These are phyloP conservation scores for Tortrix viridana DNA, from an alignment of 2,888 invertebrate genomes.

Conservation along the genomic window DNA sequence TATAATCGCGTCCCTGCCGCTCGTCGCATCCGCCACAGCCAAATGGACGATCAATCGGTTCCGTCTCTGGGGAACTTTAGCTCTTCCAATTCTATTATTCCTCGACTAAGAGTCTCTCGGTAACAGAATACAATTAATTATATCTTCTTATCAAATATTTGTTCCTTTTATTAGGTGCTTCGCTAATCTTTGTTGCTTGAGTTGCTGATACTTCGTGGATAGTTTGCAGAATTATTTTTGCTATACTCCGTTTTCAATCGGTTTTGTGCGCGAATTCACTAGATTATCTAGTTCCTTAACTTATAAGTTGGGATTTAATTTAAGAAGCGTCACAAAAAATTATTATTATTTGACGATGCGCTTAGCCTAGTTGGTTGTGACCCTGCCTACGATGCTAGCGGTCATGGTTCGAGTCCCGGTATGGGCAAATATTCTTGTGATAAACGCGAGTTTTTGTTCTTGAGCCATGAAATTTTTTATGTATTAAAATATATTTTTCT, in stretches of 20 bases:
- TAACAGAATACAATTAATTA: slow-evolving; percentile 33
- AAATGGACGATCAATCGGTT: slow-evolving; percentile 26
- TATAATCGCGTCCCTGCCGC: slow-evolving; percentile 1
- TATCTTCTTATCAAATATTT: slow-evolving; percentile 33
- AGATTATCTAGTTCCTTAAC: no score
- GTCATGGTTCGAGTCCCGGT: no score
- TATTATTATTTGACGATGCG: no score
- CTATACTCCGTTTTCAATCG: not conserved
- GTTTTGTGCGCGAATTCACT: not conserved
- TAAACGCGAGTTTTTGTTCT: no score
- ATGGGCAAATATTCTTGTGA: no score
- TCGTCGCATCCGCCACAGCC: slow-evolving; percentile 2
- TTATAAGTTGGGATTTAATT: no score
- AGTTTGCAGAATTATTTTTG: not conserved
- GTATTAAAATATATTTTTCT: no score
- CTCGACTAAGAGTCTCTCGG: slow-evolving; percentile 25
- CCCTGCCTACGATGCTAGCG: no score
- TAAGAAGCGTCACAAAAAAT: no score
- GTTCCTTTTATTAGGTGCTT: slow-evolving; percentile 8
- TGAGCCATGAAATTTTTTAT: no score
- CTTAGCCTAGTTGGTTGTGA: no score
- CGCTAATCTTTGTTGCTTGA: slow-evolving; percentile 17
- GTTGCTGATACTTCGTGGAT: slow-evolving; percentile 11
- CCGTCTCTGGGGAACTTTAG: slow-evolving; percentile 30
- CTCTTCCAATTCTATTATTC: slow-evolving; percentile 34